Evolutionary conservation across 2,888 invertebrate species (phyloP), one percentile per base, ranked within the genome.

Genomic region (Xanthostigma xanthostigma): DNA sequence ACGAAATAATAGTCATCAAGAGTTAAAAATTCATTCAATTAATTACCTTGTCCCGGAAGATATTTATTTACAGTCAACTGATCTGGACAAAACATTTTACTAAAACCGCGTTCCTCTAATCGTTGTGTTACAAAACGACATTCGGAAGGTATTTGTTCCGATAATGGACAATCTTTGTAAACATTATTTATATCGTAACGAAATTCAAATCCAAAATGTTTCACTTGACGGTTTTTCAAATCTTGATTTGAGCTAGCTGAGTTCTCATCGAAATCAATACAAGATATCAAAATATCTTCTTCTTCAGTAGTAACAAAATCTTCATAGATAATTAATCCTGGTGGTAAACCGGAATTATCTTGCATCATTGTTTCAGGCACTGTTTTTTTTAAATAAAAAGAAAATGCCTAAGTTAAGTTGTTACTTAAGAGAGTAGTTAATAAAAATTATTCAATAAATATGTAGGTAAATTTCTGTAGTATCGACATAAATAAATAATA

Each of bases 181-280:
- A 94, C 85, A 67, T 85, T 84, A 68, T 95, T 95, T 27, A 74
- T 80, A 44, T 81, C 84, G 66, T 96, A 96, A 52, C 81, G 70
- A 64, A 96, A 96, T 63, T 92, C 89, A 65, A 81, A 95, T 0
- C 95, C 95, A 69, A 79, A 95, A 69, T 95, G 95, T 62, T 79
- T 83, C 0, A 94, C 95, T 68, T 76, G 75, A 37, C 95, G 72
- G 61, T 93, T 83, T 62, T 91, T 94, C 54, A 92, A 65, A 36
- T 59, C 64, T 10, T 57, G 62, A 4, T 61, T 56, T 8, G 66
- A 61, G n/a, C 13, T 40, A 37, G n/a, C 36, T n/a, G 39, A 27
- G 9, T n/a, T 41, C 34, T 63, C 57, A 3, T 64, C 60, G 71
- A 75, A 78, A 53, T 76, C 62, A 57, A 87, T 73, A 34, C 74